Conservation (phyloP, 2,113 vertebrate species). For the Chascanopsetta lugubris region DNA sequence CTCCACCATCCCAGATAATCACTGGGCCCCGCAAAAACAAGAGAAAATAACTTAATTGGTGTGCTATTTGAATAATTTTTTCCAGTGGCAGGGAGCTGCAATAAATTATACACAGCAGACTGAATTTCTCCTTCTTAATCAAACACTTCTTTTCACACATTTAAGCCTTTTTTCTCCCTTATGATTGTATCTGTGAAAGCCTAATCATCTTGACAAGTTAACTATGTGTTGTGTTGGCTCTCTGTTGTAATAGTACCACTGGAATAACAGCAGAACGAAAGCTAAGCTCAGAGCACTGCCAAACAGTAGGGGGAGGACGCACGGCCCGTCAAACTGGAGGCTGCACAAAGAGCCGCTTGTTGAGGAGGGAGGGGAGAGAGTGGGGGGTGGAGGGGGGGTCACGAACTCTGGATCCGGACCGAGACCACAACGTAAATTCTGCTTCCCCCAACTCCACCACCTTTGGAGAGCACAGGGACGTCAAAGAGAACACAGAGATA, state of each 20-base stretch:
- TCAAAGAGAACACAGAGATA: conserved; percentile 55
- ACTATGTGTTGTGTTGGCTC: conserved; percentile 60
- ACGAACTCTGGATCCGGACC: conserved; percentile 49
- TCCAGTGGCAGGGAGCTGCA: conserved; percentile 51
- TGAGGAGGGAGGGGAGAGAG: no score
- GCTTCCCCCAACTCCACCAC: conserved; percentile 22
- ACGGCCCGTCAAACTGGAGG: conserved; percentile 55
- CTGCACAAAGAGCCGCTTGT: conserved; percentile 63
- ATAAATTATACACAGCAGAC: conserved; percentile 70
- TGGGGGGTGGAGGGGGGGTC: no score
- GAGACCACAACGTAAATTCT: conserved; percentile 48
- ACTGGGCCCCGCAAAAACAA: conserved; percentile 67
- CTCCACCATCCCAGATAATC: conserved; percentile 75
- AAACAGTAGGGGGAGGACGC: conserved; percentile 39
- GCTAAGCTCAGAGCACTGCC: conserved; percentile 1
- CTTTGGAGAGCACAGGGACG: conserved; percentile 52
- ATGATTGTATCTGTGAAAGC: conserved; percentile 45
- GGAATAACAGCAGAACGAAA: conserved; percentile 61
- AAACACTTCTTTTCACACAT: conserved; percentile 61
- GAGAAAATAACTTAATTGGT: conserved; percentile 79
- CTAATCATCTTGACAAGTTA: conserved; percentile 71
- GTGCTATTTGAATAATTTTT: conserved; percentile 67
- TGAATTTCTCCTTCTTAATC: conserved; percentile 58
- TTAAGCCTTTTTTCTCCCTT: conserved; percentile 11
- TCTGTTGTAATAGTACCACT: conserved; percentile 46